phyloP scores from a whole-genome alignment of 2,113 vertebrate genomes.

The Arenaria interpres region DNA sequence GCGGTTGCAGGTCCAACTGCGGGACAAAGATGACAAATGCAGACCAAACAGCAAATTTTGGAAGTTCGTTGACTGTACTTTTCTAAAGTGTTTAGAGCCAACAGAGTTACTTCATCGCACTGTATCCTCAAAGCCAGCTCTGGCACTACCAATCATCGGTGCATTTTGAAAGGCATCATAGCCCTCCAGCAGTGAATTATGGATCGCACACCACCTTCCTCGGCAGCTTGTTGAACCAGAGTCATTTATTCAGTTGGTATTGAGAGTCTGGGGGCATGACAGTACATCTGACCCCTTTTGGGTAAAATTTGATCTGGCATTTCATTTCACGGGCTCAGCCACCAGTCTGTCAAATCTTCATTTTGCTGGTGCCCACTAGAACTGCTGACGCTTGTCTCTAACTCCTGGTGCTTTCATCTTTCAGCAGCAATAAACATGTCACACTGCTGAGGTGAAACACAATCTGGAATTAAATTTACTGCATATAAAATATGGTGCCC shows the following conservation, averaged over 20 bases:
- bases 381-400: constrained; percentile 84
- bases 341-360: constrained; percentile 83
- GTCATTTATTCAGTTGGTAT: constrained; percentile 78
- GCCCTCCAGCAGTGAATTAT: constrained; percentile 46
- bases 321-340: constrained; percentile 83
- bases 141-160: neutral
- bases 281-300: constrained; percentile 81
- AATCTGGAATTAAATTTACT: constrained; percentile 99
- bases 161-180: constrained; percentile 22
- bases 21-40: constrained; percentile 48
- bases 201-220: constrained; percentile 42
- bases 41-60: constrained; percentile 40
- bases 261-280: constrained; percentile 73
- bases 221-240: constrained; percentile 53
- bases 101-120: neutral
- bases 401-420: constrained; percentile 85
- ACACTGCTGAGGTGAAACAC: constrained; percentile 88
- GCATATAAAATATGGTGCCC: constrained; percentile 97
- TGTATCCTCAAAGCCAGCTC: neutral
- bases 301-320: constrained; percentile 87
- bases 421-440: constrained; percentile 95
- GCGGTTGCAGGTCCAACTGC: neutral
- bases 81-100: constrained; percentile 28
- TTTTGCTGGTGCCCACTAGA: constrained; percentile 83
- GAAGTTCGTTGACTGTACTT: constrained; percentile 46